Evolutionary conservation across 53 echinoderm and acorn worm genomes (phyloP).

Genomic region (Stichopus horrens): DNA sequence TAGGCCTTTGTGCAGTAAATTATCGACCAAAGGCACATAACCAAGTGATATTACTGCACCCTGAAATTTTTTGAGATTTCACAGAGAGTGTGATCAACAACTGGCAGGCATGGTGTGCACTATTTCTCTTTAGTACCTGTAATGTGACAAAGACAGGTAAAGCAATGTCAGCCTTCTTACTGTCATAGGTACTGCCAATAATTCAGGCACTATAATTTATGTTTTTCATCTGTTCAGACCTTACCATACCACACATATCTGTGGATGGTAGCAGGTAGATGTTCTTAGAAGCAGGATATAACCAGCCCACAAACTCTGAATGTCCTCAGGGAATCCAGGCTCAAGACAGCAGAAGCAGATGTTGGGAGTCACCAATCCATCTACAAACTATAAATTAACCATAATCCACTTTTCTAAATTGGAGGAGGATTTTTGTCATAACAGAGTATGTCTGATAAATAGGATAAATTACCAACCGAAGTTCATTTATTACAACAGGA

Average conservation of each 20-base stretch:
- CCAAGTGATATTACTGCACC: too few species aligned
- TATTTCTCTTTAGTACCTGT: too few species aligned
- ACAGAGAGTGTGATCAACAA: too few species aligned
- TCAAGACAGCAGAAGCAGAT: conserved; percentile 14
- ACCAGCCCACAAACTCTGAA: not conserved
- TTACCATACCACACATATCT: conserved; percentile 32
- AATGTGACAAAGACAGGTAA: too few species aligned
- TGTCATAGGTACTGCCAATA: not conserved
- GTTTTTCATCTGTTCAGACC: conserved; percentile 15
- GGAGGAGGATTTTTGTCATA: not conserved
- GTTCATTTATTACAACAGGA: not conserved
- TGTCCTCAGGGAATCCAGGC: conserved; percentile 8
- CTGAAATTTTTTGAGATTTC: too few species aligned
- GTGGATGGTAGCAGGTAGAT: not conserved
- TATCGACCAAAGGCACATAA: too few species aligned
- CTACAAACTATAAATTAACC: conserved; percentile 16
- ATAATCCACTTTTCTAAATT: conserved; percentile 7
- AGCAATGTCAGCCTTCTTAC: not conserved
- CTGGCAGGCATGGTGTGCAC: too few species aligned
- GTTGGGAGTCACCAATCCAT: conserved; percentile 16
- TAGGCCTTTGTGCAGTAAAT: too few species aligned
- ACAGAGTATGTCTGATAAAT: not conserved
- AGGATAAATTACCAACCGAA: not conserved
- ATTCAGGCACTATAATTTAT: not conserved
- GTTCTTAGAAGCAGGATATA: not conserved